Base-by-base conservation (phyloP, 2,888 invertebrate species). In the Matsumyia berberina region DNA sequence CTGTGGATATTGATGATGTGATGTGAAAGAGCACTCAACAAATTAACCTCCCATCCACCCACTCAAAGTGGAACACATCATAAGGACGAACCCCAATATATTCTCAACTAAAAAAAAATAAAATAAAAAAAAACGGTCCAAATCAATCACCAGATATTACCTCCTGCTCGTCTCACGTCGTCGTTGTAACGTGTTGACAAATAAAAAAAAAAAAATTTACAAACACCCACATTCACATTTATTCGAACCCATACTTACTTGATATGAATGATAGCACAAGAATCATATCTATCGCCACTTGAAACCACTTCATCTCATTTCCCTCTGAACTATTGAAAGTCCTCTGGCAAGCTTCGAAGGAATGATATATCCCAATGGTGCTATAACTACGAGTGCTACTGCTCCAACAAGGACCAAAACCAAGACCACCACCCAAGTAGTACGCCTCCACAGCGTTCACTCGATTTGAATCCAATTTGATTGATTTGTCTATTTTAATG, bases 271-370 rank as follows among this genome's bases (percentile, higher is more conserved):
- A 91, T 91, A 91, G 91, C 91, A 91, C 91, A 89, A 91, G 90
- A 90, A 91, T 91, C 91, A 91, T 91, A 90, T 91, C 91, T 90
- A 91, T 90, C 91, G 91, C 90, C 90, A 90, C 91, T 91, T 91
- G 91, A 91, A 91, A 91, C 92, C 91, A 91, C 92, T 91, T 92
- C 92, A 92, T 92, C 90, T 92, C 92, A 92, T 92, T 90, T 91
- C 92, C 91, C 91, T 91, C 88, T 91, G 89, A 88, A 88, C 89
- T 89, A 86, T 88, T 87, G 77, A 87, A 87, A 86, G 88, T 87
- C 86, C 86, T 87, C 77, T 83, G 87, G 86, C 74, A 86, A 86
- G 85, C 74, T 85, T 74, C 74, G 85, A 70, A 85, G 85, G 80
- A 76, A 70, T 80, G 80, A 79, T 83, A 60, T 83, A 79, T 73